phyloP scores from a whole-genome alignment of 30 jellyfish, hydroid and myxozoan species.

The Pelagia noctiluca region DNA sequence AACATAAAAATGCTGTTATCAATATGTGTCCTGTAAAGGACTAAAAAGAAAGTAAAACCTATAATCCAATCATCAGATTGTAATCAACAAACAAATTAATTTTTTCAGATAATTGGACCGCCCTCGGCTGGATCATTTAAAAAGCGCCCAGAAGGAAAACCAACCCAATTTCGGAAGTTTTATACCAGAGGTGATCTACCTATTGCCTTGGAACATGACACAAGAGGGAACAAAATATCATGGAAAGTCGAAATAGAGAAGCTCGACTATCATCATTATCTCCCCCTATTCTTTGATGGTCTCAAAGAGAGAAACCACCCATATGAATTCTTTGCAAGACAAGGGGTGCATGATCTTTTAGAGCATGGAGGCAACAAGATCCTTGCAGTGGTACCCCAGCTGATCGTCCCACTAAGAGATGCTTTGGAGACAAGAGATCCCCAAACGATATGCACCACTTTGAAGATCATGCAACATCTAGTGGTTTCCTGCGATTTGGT shows the following conservation, averaged over 20 bases:
- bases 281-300: constrained; percentile 95
- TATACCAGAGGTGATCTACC: constrained; percentile 96
- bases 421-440: constrained; percentile 87
- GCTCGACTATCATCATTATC: constrained; percentile 94
- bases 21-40: too few species aligned
- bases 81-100: too few species aligned
- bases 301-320: constrained; percentile 91
- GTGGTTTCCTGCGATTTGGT: constrained; percentile 97
- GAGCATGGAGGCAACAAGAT: constrained; percentile 96
- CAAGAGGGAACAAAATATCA: constrained; percentile 94
- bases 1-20: too few species aligned
- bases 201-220: constrained; percentile 94
- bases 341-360: constrained; percentile 91
- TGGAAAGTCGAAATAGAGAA: constrained; percentile 98
- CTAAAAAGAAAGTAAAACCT: too few species aligned
- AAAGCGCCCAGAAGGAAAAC: constrained; percentile 86
- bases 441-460: constrained; percentile 85
- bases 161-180: constrained; percentile 86
- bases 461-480: constrained; percentile 87
- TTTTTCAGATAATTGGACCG: constrained; percentile 94
- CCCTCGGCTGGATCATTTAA: constrained; percentile 95
- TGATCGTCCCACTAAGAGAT: constrained; percentile 88
- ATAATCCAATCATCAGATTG: too few species aligned
- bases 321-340: constrained; percentile 93
- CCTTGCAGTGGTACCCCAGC: constrained; percentile 93